Percentiles rank a stretch among this genome's conserved stretches.
These are phyloP conservation scores for Hydropotes inermis DNA, from an alignment of 2,113 vertebrate species.

Conservation along the genomic window DNA sequence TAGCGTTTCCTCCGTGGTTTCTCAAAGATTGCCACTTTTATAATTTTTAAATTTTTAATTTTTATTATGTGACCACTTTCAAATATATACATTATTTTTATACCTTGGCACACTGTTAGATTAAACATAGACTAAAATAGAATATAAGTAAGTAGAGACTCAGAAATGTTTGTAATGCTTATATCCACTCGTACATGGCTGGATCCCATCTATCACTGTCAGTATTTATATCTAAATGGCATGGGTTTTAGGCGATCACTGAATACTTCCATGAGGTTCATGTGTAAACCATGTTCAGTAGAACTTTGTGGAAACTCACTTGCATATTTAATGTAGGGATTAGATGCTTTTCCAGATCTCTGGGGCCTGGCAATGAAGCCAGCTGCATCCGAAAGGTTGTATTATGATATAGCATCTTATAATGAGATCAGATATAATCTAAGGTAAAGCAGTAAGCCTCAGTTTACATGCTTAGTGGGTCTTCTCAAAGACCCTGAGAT, in stretches of 20 bases:
- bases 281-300: neutral
- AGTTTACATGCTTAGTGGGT: neutral
- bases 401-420: neutral
- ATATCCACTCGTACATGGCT: rapidly evolving
- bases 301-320: neutral
- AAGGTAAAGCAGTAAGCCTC: neutral
- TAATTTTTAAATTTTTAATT: neutral
- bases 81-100: neutral
- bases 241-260: neutral
- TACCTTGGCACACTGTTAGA: neutral
- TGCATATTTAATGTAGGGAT: neutral
- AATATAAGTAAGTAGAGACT: neutral
- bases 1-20: neutral
- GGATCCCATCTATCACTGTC: neutral
- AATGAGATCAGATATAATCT: neutral
- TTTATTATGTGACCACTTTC: neutral
- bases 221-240: neutral
- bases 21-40: neutral
- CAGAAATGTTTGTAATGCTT: neutral
- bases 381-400: neutral
- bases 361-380: neutral
- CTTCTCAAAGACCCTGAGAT: neutral
- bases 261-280: rapidly evolving
- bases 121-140: neutral
- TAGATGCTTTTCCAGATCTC: neutral